Percentiles rank a stretch among this genome's conserved stretches.
Conservation (phyloP, 1,140 invertebrate species). For the Lasaia peninsularis region DNA sequence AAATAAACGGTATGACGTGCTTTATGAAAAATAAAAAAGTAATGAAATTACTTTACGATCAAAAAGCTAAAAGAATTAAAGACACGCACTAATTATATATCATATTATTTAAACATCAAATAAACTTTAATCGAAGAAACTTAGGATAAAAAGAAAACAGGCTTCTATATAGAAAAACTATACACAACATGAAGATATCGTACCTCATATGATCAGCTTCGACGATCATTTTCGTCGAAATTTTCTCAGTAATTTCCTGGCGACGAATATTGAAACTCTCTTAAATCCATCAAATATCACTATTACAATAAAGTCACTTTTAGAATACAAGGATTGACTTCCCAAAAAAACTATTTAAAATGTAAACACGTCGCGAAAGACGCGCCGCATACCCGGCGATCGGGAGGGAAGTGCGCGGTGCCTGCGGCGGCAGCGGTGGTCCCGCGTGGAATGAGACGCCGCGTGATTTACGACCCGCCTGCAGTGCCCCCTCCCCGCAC, state of each 20-base stretch:
- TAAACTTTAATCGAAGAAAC: too few species aligned
- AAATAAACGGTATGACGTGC: too few species aligned
- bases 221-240: slow-evolving; percentile 72
- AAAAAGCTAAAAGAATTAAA: too few species aligned
- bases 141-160: not conserved
- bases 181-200: slow-evolving; percentile 34
- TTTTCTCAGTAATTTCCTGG: slow-evolving; percentile 57
- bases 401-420: slow-evolving; percentile 65
- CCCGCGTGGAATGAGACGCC: slow-evolving; percentile 75
- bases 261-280: slow-evolving; percentile 34
- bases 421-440: slow-evolving; percentile 69
- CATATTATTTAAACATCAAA: too few species aligned
- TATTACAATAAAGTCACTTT: slow-evolving; percentile 44
- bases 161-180: slow-evolving; percentile 26
- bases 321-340: slow-evolving; percentile 50
- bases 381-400: slow-evolving; percentile 61
- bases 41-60: too few species aligned
- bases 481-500: slow-evolving; percentile 66
- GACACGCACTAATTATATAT: too few species aligned
- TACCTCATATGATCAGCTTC: slow-evolving; percentile 71
- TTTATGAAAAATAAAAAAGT: too few species aligned
- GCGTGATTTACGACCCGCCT: slow-evolving; percentile 76
- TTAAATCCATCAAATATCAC: slow-evolving; percentile 65
- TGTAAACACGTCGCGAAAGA: slow-evolving; percentile 74
- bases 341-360: slow-evolving; percentile 45